A percentile compares a stretch with the other conserved stretches of the same genome.
These are phyloP conservation scores for Mimas tiliae DNA, from an alignment of 2,888 invertebrate species.

Conservation along the genomic window DNA sequence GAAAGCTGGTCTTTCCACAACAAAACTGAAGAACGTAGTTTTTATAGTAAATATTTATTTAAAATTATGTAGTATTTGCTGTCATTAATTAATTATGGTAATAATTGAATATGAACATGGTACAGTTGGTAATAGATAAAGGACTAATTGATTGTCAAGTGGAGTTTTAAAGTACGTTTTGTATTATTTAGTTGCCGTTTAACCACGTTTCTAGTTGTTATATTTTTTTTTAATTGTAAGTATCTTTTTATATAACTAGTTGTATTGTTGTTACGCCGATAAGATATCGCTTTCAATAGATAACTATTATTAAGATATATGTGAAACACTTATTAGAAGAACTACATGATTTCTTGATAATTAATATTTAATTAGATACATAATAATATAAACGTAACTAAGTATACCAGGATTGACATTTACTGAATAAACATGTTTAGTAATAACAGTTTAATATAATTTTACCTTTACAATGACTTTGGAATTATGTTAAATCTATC, in stretches of 20 bases:
- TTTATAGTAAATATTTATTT: not conserved
- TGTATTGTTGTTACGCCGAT: conserved; percentile 3
- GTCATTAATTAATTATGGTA: not conserved
- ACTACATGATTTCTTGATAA: not conserved
- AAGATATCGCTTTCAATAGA: conserved; percentile 14
- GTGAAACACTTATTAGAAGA: not conserved
- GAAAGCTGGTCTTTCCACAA: conserved; percentile 17
- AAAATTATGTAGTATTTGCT: conserved; percentile 4
- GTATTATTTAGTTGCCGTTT: conserved; percentile 1
- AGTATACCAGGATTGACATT: not conserved
- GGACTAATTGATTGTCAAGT: not conserved
- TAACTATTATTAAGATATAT: not conserved
- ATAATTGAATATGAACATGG: not conserved
- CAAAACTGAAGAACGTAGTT: not conserved
- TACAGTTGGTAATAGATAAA: not conserved
- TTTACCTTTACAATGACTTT: not conserved
- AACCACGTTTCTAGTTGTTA: conserved; percentile 8
- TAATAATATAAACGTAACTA: conserved; percentile 2
- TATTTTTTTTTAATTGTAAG: not conserved
- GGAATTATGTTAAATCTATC: not conserved
- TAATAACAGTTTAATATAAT: not conserved
- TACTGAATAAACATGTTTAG: not conserved
- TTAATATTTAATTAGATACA: not conserved
- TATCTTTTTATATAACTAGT: conserved; percentile 1
- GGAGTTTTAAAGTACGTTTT: not conserved